Percentiles rank a stretch among this genome's conserved stretches.
These are phyloP conservation scores for Pasiphila rectangulata DNA, from an alignment of 2,888 invertebrate species.

Conservation along the genomic window DNA sequence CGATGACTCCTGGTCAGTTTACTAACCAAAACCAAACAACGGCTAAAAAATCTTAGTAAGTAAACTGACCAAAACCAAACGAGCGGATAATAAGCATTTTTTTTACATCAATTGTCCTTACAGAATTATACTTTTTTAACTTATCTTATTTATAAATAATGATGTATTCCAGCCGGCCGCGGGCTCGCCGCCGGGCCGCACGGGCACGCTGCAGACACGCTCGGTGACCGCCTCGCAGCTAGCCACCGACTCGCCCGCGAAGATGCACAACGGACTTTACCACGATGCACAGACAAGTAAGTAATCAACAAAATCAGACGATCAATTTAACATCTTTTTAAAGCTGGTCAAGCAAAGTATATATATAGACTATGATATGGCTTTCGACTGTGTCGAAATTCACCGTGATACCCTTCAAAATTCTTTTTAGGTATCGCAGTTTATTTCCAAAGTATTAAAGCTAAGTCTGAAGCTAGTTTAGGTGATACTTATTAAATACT, in stretches of 20 bases:
- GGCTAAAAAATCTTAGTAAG: no score
- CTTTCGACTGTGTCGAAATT: slow-evolving; percentile 5
- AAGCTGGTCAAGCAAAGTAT: no score
- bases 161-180: slow-evolving; percentile 46
- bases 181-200: slow-evolving; percentile 83
- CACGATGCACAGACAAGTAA: slow-evolving; percentile 83
- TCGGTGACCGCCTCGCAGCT: slow-evolving; percentile 95
- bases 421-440: background rate
- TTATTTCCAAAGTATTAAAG: background rate
- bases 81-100: no score
- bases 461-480: no score
- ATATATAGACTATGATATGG: background rate
- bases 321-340: no score
- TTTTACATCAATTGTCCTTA: no score
- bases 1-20: no score
- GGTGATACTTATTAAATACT: no score
- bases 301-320: slow-evolving; percentile 42
- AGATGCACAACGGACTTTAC: slow-evolving; percentile 88
- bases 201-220: slow-evolving; percentile 93
- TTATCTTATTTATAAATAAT: background rate
- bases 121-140: no score
- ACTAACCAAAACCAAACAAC: no score
- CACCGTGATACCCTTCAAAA: background rate
- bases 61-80: no score
- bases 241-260: slow-evolving; percentile 94